Conservation (phyloP, 2,797 vertebrate genomes). For the Cynopterus sphinx region DNA sequence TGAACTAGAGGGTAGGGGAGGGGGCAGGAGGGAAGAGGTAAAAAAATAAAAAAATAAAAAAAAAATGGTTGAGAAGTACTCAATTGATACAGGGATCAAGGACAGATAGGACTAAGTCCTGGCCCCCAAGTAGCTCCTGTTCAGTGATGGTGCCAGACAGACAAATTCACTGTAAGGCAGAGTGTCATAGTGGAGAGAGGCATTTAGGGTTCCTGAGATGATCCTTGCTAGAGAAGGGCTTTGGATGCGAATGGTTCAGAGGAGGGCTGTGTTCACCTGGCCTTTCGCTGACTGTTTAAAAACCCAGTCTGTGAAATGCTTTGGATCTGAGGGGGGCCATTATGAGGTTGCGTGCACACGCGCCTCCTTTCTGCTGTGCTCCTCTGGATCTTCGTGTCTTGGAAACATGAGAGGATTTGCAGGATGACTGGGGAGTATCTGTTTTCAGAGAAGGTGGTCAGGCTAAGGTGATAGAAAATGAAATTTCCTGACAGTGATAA, state of each 20-base stretch:
- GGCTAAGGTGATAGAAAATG: neutral
- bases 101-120: neutral
- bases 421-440: neutral
- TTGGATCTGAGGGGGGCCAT: neutral
- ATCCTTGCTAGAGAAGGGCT: neutral
- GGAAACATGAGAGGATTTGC: neutral
- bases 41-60: no score
- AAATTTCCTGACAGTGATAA: neutral
- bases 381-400: neutral
- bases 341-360: fast-evolving
- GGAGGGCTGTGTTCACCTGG: neutral
- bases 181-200: neutral
- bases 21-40: no score
- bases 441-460: neutral
- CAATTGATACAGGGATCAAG: neutral
- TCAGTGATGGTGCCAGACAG: neutral
- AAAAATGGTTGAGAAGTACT: neutral
- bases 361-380: neutral
- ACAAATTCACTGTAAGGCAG: neutral
- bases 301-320: neutral
- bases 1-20: neutral
- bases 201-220: fast-evolving
- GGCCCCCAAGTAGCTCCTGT: neutral
- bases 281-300: neutral
- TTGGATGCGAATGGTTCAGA: fast-evolving